phyloP scores from a whole-genome alignment of 2,888 invertebrate genomes.

The Onthophagus sagittarius region DNA sequence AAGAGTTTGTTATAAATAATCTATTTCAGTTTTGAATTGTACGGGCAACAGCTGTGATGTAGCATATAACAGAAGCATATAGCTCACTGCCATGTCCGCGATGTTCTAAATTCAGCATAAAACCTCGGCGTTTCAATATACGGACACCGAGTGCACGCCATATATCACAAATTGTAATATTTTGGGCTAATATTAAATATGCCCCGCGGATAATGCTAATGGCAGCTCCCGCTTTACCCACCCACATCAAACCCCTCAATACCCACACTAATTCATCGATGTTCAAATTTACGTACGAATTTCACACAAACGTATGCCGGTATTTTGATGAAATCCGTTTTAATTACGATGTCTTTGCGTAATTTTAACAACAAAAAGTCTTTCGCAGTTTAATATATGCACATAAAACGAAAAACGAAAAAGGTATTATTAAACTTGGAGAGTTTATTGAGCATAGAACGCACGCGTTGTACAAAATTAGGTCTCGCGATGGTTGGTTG shows the following conservation, averaged over 20 bases:
- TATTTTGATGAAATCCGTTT: not conserved
- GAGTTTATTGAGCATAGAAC: not conserved
- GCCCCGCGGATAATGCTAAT: conserved; percentile 1
- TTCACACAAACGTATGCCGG: not conserved
- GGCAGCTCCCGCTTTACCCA: not conserved
- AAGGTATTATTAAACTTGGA: not conserved
- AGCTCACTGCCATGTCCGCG: not conserved
- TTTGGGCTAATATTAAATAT: conserved; percentile 10
- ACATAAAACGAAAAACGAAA: not conserved
- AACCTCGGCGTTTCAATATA: not conserved
- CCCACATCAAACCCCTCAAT: too few species aligned
- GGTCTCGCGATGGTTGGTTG: not conserved
- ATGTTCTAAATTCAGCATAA: conserved; percentile 9
- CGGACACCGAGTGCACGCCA: conserved; percentile 1
- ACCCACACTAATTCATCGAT: not conserved
- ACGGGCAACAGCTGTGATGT: not conserved
- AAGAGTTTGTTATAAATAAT: conserved; percentile 28
- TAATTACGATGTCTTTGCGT: not conserved
- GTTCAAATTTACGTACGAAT: not conserved
- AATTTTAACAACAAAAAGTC: not conserved
- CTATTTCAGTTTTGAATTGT: not conserved
- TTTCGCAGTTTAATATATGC: not conserved
- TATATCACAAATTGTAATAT: conserved; percentile 11
- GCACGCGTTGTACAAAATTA: not conserved
- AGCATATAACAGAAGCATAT: too few species aligned